Base-by-base conservation (phyloP, 92 coral and sea anemone genomes). In the Phymanthus crucifer region DNA sequence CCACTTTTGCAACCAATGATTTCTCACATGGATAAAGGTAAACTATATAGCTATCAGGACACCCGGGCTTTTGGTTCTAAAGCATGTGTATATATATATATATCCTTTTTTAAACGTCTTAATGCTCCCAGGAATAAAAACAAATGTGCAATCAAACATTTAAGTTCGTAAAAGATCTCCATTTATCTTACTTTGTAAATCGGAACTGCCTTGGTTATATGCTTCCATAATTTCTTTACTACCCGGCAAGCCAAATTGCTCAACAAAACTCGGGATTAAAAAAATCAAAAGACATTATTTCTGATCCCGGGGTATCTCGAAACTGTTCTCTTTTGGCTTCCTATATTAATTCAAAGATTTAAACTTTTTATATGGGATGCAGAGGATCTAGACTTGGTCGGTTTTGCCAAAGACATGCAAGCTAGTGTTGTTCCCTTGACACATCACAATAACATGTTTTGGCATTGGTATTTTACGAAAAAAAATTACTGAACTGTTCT, bases 111-210 rank as follows among this genome's bases (percentile, higher is more conserved):
- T 7, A 61, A 61, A 61, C 68, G 68, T 61, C 29, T 10, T 61
- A 61, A 61, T 61, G 68, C n/a, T 23, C 35, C 68, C 34, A 17
- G 16, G 3, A 61, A 61, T 24, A 12, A 61, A 61, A 29, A 24
- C 68, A 61, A 61, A 27, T 61, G 68, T 17, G 29, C 68, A 24
- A 61, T 61, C 35, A 61, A 61, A 26, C 68, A 61, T 61, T 61
- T 61, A 27, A 61, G 68, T 27, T 18, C 13, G 68, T 61, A 61
- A 61, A 61, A 11, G 33, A 61, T 61, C 68, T 61, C 23, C 32
- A 61, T 61, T 61, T 61, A 61, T 61, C 68, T 61, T 61, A 61
- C 35, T 61, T 61, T 61, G 68, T 61, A 61, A 61, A 61, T 61
- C 68, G 68, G 68, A 61, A 61, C 35, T 61, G 4, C 35, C 17